Conservation (phyloP, 2,888 invertebrate genomes). For the Electrophaes corylata region DNA sequence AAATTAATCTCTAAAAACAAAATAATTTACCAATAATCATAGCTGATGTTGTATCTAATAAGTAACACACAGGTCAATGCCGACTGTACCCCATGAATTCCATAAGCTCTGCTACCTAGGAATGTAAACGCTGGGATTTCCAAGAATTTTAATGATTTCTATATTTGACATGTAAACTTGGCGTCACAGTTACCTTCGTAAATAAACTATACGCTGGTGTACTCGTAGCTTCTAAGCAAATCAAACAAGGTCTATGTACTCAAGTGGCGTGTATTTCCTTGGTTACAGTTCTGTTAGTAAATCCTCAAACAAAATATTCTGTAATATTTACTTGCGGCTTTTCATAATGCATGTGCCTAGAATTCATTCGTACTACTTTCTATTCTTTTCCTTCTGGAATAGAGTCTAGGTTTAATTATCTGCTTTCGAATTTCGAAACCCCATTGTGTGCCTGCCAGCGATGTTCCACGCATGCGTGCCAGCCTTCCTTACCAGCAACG, state of each 20-base stretch:
- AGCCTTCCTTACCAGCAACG: slow-evolving; percentile 55
- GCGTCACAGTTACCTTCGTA: slow-evolving; percentile 15
- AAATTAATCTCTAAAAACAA: too few species aligned
- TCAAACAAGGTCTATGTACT: slow-evolving; percentile 46
- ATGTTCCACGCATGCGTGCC: slow-evolving; percentile 69
- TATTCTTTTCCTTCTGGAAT: slow-evolving; percentile 39
- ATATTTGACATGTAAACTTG: slow-evolving; percentile 15
- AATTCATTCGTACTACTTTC: slow-evolving; percentile 31
- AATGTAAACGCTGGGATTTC: slow-evolving; percentile 35
- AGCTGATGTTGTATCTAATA: too few species aligned
- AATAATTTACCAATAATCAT: too few species aligned
- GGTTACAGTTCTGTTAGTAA: slow-evolving; percentile 64
- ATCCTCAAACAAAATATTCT: slow-evolving; percentile 64
- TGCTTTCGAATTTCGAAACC: slow-evolving; percentile 49
- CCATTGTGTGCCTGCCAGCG: slow-evolving; percentile 47
- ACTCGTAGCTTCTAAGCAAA: slow-evolving; percentile 29
- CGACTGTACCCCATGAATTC: slow-evolving; percentile 12
- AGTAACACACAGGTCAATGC: slow-evolving; percentile 10
- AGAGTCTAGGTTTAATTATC: slow-evolving; percentile 45
- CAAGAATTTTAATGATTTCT: slow-evolving; percentile 35
- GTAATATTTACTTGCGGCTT: slow-evolving; percentile 60
- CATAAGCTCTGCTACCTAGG: slow-evolving; percentile 12
- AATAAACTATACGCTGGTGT: slow-evolving; percentile 21
- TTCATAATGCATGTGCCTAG: slow-evolving; percentile 60
- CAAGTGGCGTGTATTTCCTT: slow-evolving; percentile 60